Evolutionary conservation across 2,797 vertebrate species (phyloP), one percentile per base, ranked within the genome.

Genomic region (Urophycis tenuis): DNA sequence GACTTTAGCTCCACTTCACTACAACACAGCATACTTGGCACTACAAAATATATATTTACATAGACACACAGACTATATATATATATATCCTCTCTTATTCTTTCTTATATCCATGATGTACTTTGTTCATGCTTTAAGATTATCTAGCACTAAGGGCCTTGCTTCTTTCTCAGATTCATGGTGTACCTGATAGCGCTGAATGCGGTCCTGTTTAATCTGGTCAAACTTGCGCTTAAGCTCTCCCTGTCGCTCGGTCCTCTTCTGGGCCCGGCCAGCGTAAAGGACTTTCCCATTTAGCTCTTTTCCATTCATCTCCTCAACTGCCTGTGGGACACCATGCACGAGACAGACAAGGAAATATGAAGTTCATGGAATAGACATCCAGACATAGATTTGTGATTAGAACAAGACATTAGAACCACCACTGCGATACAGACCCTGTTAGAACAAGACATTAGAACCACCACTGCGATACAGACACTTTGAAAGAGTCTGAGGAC

Each of bases 161-260:
- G 49, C 19, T n/a, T 60, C 49, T 60, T 64, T 3, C n/a, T 53
- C 19, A 53, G n/a, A n/a, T n/a, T n/a, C n/a, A n/a, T n/a, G n/a
- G 41, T 34, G 78, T 76, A 98, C 98, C 95, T 98, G 97, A 85
- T 97, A 99, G 75, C 95, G 94, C 80, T 90, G 96, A 82, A 96
- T 94, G 78, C 95, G 90, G 41, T 99, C 96, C 86, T 97, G 97
- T 84, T 96, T 99, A 80, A 99, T 94, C 86, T 96, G 96, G 82
- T 98, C 96, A 82, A 98, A 99, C 79, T 88, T 96, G 89, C 94
- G 93, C 85, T 97, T 99, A 73, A 99, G 95, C 81, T 98, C 97
- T 0, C 91, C 94, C 89, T 99, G 97, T 11, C 98, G 93, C 86
- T 99, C 98, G 75, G 94, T 79, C 15, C 96, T 93, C 89, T 99